Conservation (phyloP, 2,888 invertebrate species). For the Idaea straminata region DNA sequence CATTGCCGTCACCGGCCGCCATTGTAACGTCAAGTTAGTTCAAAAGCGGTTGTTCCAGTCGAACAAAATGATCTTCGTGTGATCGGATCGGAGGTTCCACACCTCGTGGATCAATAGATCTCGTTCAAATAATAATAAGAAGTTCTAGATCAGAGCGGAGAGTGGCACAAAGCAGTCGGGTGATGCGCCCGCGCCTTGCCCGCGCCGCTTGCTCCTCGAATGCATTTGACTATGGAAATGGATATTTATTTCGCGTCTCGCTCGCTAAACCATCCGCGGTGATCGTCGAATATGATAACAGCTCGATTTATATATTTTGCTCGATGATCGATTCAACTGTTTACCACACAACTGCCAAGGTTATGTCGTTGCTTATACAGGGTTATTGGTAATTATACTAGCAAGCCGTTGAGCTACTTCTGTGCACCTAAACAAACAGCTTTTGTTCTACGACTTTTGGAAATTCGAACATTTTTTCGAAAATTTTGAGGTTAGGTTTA, state of each 20-base stretch:
- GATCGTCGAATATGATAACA: slow-evolving; percentile 76
- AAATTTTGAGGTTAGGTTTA: no score
- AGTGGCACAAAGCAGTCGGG: slow-evolving; percentile 37
- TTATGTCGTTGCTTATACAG: slow-evolving; percentile 45
- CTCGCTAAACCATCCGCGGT: slow-evolving; percentile 61
- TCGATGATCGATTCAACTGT: slow-evolving; percentile 72
- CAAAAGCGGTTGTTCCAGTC: slow-evolving; percentile 76
- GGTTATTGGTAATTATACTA: no score
- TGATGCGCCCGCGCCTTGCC: slow-evolving; percentile 43
- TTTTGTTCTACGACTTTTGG: no score
- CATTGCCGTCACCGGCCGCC: slow-evolving; percentile 75
- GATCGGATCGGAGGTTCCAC: slow-evolving; percentile 72
- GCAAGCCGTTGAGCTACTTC: no score
- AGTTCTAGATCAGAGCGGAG: slow-evolving; percentile 72
- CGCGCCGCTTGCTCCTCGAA: slow-evolving; percentile 41
- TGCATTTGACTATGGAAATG: slow-evolving; percentile 75
- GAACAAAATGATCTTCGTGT: slow-evolving; percentile 77
- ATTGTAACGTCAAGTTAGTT: slow-evolving; percentile 79
- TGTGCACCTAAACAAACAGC: no score
- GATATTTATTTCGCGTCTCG: slow-evolving; percentile 74
- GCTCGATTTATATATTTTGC: slow-evolving; percentile 77
- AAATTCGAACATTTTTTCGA: no score
- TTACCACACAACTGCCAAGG: slow-evolving; percentile 65
- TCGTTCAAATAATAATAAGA: slow-evolving; percentile 80
- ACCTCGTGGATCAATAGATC: slow-evolving; percentile 78